Conservation (phyloP, 2,797 vertebrate genomes). For the Etheostoma nigrum region DNA sequence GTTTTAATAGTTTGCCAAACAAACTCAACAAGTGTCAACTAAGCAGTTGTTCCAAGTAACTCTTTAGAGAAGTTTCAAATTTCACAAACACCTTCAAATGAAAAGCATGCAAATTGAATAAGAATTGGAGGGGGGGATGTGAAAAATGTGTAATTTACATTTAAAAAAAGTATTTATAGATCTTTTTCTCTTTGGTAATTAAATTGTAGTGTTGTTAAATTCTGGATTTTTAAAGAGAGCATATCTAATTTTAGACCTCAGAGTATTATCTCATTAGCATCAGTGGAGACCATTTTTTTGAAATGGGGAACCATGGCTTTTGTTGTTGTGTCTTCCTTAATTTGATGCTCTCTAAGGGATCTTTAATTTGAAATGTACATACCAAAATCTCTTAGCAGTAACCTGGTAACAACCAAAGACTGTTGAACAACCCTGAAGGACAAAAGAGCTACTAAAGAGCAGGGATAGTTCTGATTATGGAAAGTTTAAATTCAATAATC, state of each 20-base stretch:
- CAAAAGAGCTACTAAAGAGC: conserved; percentile 22
- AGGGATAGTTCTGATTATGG: background rate
- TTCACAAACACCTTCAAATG: conserved; percentile 6
- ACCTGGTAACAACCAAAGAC: conserved; percentile 78
- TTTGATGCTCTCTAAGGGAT: conserved; percentile 63
- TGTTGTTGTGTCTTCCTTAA: conserved; percentile 65
- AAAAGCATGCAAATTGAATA: background rate
- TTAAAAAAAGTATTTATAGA: conserved; percentile 31
- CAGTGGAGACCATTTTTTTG: conserved; percentile 60
- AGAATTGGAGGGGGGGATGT: background rate
- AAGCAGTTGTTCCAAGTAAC: background rate
- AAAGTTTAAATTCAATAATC: conserved; percentile 23
- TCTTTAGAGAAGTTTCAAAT: background rate
- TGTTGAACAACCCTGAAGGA: background rate
- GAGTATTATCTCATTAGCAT: conserved; percentile 58
- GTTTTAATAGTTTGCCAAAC: conserved; percentile 1
- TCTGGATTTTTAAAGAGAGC: conserved; percentile 34
- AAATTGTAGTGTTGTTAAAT: conserved; percentile 24
- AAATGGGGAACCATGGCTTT: conserved; percentile 32
- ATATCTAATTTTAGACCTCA: conserved; percentile 46
- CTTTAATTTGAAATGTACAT: conserved; percentile 57
- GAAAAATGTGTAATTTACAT: conserved; percentile 27
- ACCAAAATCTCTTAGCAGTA: conserved; percentile 80
- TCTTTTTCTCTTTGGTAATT: conserved; percentile 45
- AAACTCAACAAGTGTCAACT: background rate